Evolutionary conservation across 2,888 invertebrate species (phyloP).

Genomic region (Shargacucullia verbasci): DNA sequence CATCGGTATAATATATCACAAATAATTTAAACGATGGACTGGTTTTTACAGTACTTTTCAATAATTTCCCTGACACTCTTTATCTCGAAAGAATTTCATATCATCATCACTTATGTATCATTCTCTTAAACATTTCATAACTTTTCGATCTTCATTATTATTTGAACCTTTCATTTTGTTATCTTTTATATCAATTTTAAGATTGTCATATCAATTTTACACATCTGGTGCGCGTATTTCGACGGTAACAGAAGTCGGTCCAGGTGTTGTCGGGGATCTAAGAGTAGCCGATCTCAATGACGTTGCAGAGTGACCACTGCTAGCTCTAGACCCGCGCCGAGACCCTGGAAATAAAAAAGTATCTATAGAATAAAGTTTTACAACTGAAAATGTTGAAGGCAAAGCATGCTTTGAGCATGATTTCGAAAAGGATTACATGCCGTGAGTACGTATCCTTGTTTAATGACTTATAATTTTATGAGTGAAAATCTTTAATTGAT

Average conservation of each 20-base stretch:
- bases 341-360: slow-evolving; percentile 72
- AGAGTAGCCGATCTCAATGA: slow-evolving; percentile 91
- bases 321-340: slow-evolving; percentile 93
- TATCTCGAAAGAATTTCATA: slow-evolving; percentile 23
- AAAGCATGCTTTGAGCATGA: slow-evolving; percentile 59
- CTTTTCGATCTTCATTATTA: slow-evolving; percentile 25
- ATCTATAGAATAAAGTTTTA: slow-evolving; percentile 10
- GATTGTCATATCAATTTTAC: slow-evolving; percentile 66
- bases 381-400: slow-evolving; percentile 5
- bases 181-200: slow-evolving; percentile 15
- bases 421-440: slow-evolving; percentile 44
- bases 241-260: slow-evolving; percentile 91
- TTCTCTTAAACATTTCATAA: slow-evolving; percentile 31
- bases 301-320: slow-evolving; percentile 93
- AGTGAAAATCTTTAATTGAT: slow-evolving; percentile 36
- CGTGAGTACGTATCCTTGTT: slow-evolving; percentile 22
- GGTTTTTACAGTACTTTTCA: slow-evolving; percentile 64
- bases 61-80: slow-evolving; percentile 36
- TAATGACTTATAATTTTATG: slow-evolving; percentile 18
- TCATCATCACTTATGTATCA: slow-evolving; percentile 47
- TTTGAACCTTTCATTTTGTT: slow-evolving; percentile 19
- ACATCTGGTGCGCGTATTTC: slow-evolving; percentile 92
- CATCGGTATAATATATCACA: slow-evolving; percentile 83
- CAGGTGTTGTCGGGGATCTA: slow-evolving; percentile 79
- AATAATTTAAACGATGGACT: slow-evolving; percentile 85